These are phyloP conservation scores for Cinara cedri DNA, from an alignment of 2,888 invertebrate species.

Conservation along the genomic window DNA sequence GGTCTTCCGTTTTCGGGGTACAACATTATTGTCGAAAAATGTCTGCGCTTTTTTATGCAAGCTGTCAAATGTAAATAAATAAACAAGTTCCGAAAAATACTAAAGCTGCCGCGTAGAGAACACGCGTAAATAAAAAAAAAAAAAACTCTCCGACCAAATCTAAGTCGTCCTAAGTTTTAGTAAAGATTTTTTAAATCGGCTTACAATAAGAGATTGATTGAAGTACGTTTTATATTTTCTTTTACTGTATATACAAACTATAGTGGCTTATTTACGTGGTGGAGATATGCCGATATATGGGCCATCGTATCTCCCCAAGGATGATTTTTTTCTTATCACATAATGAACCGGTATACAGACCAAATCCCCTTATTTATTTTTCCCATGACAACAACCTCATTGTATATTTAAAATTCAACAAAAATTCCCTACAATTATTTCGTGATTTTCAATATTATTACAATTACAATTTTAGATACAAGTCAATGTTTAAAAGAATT, in stretches of 20 bases:
- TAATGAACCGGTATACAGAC: too few relatives aligned
- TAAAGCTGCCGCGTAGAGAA: neutral
- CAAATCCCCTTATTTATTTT: too few relatives aligned
- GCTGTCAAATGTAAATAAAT: slow-evolving; percentile 36
- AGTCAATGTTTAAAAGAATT: too few relatives aligned
- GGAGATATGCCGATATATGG: too few relatives aligned
- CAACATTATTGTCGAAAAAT: slow-evolving; percentile 21
- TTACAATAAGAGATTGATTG: neutral
- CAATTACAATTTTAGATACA: too few relatives aligned
- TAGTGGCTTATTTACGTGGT: too few relatives aligned
- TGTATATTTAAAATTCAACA: too few relatives aligned
- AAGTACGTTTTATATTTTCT: slow-evolving; percentile 9
- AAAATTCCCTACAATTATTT: too few relatives aligned
- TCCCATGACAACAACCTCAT: too few relatives aligned
- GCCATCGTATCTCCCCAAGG: too few relatives aligned
- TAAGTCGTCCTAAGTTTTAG: neutral
- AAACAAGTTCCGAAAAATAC: neutral
- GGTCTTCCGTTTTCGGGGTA: neutral
- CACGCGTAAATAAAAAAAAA: neutral
- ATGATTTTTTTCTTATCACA: too few relatives aligned
- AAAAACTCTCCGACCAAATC: slow-evolving; percentile 4
- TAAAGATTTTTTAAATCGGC: neutral
- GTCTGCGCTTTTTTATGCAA: neutral
- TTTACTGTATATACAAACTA: neutral
- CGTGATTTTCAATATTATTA: too few relatives aligned